phyloP scores from a whole-genome alignment of 2,797 vertebrate genomes.

The Podarcis lilfordi region DNA sequence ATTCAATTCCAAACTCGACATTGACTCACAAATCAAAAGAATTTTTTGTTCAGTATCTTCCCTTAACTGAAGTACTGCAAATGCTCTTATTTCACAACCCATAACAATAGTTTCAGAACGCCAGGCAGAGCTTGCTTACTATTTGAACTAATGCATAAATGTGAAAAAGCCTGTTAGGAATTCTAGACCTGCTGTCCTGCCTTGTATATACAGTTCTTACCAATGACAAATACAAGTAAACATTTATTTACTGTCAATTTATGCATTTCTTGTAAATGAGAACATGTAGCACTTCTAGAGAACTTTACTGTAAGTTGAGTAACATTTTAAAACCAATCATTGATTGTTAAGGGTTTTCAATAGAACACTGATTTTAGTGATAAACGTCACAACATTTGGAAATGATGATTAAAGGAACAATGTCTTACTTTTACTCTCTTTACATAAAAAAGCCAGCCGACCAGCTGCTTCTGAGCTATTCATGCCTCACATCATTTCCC shows the following conservation, averaged over 20 bases:
- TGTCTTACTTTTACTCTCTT: neutral
- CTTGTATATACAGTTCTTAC: neutral
- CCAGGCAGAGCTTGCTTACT: neutral
- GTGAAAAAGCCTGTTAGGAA: neutral
- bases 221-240: neutral
- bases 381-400: conserved; percentile 1
- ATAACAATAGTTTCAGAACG: neutral
- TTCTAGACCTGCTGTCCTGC: neutral
- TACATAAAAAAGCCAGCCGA: neutral
- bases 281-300: neutral
- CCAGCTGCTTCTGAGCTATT: neutral
- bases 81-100: neutral
- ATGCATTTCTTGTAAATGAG: neutral
- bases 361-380: neutral
- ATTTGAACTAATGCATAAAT: neutral
- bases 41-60: neutral
- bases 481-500: too few species aligned
- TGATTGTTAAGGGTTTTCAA: neutral
- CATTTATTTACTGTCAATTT: neutral
- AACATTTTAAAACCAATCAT: neutral
- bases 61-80: neutral
- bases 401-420: neutral
- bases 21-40: conserved; percentile 4
- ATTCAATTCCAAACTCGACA: neutral
- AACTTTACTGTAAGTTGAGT: neutral